Conservation (phyloP, 2,113 vertebrate genomes). For the Atractosteus spatula region DNA sequence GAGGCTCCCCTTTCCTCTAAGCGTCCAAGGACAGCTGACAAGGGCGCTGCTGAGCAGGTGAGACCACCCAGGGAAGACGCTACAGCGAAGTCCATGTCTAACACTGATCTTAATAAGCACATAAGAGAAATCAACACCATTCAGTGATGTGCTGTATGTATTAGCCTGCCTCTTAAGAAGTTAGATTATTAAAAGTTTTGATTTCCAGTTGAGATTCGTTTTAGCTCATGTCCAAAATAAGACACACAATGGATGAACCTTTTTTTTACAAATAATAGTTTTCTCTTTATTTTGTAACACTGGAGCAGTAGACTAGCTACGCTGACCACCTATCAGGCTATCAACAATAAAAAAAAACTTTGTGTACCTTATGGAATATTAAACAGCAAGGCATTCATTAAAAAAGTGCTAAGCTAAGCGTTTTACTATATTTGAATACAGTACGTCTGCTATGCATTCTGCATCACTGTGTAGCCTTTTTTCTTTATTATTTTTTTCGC, state of each 20-base stretch:
- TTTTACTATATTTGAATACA: slow-evolving; percentile 36
- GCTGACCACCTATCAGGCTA: slow-evolving; percentile 24
- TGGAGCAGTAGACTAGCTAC: not conserved
- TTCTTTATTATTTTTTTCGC: slow-evolving; percentile 52
- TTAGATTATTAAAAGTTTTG: too few species aligned
- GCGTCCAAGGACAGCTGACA: slow-evolving; percentile 84
- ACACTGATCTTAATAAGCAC: too few species aligned
- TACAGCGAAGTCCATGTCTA: too few species aligned
- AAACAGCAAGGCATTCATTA: slow-evolving; percentile 35
- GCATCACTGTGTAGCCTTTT: slow-evolving; percentile 30
- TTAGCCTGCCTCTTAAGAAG: too few species aligned
- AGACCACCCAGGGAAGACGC: slow-evolving; percentile 32
- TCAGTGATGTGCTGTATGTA: not conserved
- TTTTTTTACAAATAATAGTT: not conserved
- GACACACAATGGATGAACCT: too few species aligned
- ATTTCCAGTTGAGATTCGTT: too few species aligned
- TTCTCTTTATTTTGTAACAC: too few species aligned
- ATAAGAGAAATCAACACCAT: not conserved
- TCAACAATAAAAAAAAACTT: slow-evolving; percentile 17
- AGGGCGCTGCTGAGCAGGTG: slow-evolving; percentile 88
- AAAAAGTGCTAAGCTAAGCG: slow-evolving; percentile 31
- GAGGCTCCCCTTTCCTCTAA: slow-evolving; percentile 83
- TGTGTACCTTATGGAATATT: slow-evolving; percentile 42
- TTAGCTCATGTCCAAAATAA: too few species aligned
- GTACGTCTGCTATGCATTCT: slow-evolving; percentile 41